Base-by-base conservation (phyloP, 2,888 invertebrate genomes). In the Argyra leucocephala region DNA sequence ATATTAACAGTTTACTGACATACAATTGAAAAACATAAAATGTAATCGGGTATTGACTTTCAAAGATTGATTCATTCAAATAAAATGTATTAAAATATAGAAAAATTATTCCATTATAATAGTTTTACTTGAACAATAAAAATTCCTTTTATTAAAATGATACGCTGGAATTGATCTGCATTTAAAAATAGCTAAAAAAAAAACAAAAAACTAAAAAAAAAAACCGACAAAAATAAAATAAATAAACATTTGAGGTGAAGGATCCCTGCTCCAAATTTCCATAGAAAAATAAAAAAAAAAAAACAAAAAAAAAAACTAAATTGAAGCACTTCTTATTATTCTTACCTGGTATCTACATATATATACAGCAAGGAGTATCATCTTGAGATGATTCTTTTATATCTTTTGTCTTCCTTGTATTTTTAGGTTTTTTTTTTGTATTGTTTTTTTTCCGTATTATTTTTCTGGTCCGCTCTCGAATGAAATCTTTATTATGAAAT, bases 321-420 rank as follows among this genome's bases (percentile, higher is more conserved):
- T 6, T 31, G 7, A n/a, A n/a, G 10, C 48, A 48, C 48, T 48
- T 48, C 48, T 48, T 48, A 48, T 48, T 48, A 48, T 48, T 48
- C 48, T 48, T 48, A 48, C 48, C 48, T 48, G 48, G 48, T 48
- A 48, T 15, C 5, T n/a, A 48, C 48, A n/a, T n/a, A n/a, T n/a
- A n/a, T n/a, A n/a, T n/a, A n/a, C n/a, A n/a, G n/a, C n/a, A n/a
- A 5, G n/a, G 18, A 48, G 48, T 48, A 48, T 48, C 48, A 48
- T 48, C 48, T 48, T 48, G 15, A 48, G 48, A 48, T 48, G 48
- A 48, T 48, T 48, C 48, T 48, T 48, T 48, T 48, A 48, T 48
- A 48, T 48, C 48, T 48, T 48, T 18, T 18, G 18, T 9, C 18
- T 18, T 48, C 18, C 18, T 48, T 48, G 12, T 48, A 7, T 31